phyloP scores from a whole-genome alignment of 2,888 invertebrate species.

The Scrobipalpa costella region DNA sequence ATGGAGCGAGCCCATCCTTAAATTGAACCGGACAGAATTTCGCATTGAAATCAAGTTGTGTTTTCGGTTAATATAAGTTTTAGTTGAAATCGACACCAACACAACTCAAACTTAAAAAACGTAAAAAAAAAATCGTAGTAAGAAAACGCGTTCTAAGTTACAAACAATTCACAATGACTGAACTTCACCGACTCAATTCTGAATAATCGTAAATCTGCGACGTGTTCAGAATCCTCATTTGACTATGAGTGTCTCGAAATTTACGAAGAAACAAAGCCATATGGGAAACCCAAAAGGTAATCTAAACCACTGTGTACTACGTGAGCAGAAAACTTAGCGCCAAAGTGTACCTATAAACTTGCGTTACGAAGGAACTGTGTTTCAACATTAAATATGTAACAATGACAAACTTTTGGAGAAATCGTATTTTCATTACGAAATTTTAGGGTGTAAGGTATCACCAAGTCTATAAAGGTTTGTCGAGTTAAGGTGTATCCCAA shows the following conservation, averaged over 20 bases:
- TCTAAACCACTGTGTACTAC: constrained; percentile 65
- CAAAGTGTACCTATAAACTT: constrained; percentile 33
- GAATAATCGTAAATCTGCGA: constrained; percentile 67
- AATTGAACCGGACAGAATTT: too few species aligned
- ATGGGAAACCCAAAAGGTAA: constrained; percentile 69
- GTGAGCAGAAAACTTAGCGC: constrained; percentile 65
- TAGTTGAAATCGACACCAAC: too few species aligned
- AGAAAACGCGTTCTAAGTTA: background rate
- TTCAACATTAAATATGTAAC: background rate
- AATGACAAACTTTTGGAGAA: too few species aligned
- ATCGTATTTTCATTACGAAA: too few species aligned
- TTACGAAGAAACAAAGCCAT: constrained; percentile 41
- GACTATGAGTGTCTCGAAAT: constrained; percentile 50
- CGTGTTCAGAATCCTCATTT: constrained; percentile 58
- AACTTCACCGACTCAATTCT: constrained; percentile 37
- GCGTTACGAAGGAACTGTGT: background rate
- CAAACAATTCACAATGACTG: background rate
- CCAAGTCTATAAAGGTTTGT: too few species aligned
- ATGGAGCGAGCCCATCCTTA: too few species aligned
- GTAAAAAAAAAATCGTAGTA: background rate
- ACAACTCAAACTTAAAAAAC: too few species aligned
- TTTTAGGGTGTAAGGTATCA: too few species aligned
- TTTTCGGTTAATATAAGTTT: too few species aligned
- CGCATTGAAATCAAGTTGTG: too few species aligned
- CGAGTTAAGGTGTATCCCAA: too few species aligned